These are phyloP conservation scores for Peromyscus aztecus DNA, from an alignment of 2,797 vertebrate genomes.

Conservation along the genomic window DNA sequence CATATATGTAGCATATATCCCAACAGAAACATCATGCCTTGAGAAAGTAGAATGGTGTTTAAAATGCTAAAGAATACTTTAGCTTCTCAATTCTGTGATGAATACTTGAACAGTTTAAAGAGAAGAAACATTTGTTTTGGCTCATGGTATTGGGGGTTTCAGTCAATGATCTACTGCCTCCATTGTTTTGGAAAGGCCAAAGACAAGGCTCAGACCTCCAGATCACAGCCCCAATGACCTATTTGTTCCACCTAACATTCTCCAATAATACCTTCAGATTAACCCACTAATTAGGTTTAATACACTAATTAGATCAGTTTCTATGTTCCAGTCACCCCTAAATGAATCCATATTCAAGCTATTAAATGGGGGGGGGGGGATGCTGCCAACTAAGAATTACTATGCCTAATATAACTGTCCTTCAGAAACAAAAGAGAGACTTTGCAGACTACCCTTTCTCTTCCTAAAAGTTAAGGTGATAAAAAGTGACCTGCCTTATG, in stretches of 20 bases:
- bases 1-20: not conserved
- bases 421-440: not conserved
- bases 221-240: not conserved
- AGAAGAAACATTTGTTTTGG: not conserved
- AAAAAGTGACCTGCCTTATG: not conserved
- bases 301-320: not conserved
- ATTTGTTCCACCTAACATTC: not conserved
- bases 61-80: not conserved
- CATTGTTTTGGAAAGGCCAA: not conserved
- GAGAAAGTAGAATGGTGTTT: not conserved
- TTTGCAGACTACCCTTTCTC: not conserved
- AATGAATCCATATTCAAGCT: not conserved
- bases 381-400: not conserved
- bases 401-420: not conserved
- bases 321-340: not conserved
- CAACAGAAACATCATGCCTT: not conserved
- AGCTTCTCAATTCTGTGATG: not conserved
- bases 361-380: not conserved
- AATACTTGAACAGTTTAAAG: not conserved
- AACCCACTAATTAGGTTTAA: not conserved
- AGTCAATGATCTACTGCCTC: not conserved
- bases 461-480: not conserved
- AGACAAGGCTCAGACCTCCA: not conserved
- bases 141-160: not conserved
- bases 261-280: not conserved